Evolutionary conservation across 2,797 vertebrate genomes (phyloP), one percentile per base, ranked within the genome.

Genomic region (Acanthurus leucopareius): DNA sequence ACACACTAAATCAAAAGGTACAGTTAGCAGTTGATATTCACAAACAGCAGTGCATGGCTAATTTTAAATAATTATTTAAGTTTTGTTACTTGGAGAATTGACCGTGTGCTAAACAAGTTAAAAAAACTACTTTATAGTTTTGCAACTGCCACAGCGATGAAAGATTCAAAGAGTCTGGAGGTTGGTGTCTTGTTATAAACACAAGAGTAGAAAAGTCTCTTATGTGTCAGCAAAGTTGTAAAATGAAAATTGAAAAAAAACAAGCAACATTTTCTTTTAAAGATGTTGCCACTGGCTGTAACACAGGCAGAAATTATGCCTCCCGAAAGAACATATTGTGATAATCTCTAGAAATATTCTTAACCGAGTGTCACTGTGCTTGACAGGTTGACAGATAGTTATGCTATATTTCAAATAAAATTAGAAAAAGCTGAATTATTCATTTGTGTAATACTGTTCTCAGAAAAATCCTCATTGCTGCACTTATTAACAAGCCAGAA

Each of bases 401-500:
- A 11, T 25, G 44, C 25, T 61, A 17, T 45, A 61, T 45, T 53
- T 54, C 65, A 16, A 45, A 76, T 57, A 13, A 64, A 42, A 58
- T 35, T 77, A 77, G 35, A 20, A 49, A 40, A 10, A 49, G 69
- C 73, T 73, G 69, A 44, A 74, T 69, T 70, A n/a, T 71, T 80
- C 56, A 62, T 70, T 66, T 61, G 51, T 64, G 65, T 59, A 45
- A 70, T n/a, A 56, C 57, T 64, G 60, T 77, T 69, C 67, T 65
- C 1, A 0, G 66, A 57, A 32, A 64, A 73, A 38, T 42, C n/a
- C 76, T 44, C 45, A 19, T n/a, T 53, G 66, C 53, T 59, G 17
- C 53, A 68, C 70, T 80, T 73, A 83, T 73, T 75, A 69, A 82
- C 49, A 47, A 77, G 47, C 16, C 44, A 28, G 42, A 79, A 54